These are phyloP conservation scores for Spisula subtruncata DNA, from an alignment of 2,888 invertebrate species.

Conservation along the genomic window DNA sequence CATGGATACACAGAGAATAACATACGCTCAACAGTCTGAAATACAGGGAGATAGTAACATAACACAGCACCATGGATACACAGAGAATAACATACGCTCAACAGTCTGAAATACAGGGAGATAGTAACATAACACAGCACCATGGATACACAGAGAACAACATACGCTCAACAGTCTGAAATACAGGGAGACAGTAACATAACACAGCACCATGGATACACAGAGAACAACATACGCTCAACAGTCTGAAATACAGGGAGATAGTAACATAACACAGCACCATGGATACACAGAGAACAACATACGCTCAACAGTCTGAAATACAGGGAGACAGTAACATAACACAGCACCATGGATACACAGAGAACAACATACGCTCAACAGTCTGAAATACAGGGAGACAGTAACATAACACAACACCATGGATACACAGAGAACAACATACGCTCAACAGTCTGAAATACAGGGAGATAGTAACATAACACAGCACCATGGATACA, in stretches of 20 bases:
- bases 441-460: slow-evolving; percentile 80
- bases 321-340: no score
- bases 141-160: slow-evolving; percentile 82
- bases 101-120: no score
- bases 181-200: no score
- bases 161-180: slow-evolving; percentile 80
- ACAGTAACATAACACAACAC: slow-evolving; percentile 76
- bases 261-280: slow-evolving; percentile 77
- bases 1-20: slow-evolving; percentile 82
- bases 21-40: slow-evolving; percentile 80
- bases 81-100: slow-evolving; percentile 81
- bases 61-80: slow-evolving; percentile 80
- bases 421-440: slow-evolving; percentile 82
- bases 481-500: slow-evolving; percentile 80
- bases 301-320: slow-evolving; percentile 80
- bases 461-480: no score
- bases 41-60: no score
- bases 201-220: slow-evolving; percentile 80
- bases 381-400: no score
- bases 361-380: slow-evolving; percentile 81
- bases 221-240: slow-evolving; percentile 81
- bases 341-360: slow-evolving; percentile 80
- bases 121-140: slow-evolving; percentile 77
- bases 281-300: slow-evolving; percentile 82
- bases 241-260: no score